Conservation (phyloP, 1,140 invertebrate genomes). For the Eriosoma lanigerum region DNA sequence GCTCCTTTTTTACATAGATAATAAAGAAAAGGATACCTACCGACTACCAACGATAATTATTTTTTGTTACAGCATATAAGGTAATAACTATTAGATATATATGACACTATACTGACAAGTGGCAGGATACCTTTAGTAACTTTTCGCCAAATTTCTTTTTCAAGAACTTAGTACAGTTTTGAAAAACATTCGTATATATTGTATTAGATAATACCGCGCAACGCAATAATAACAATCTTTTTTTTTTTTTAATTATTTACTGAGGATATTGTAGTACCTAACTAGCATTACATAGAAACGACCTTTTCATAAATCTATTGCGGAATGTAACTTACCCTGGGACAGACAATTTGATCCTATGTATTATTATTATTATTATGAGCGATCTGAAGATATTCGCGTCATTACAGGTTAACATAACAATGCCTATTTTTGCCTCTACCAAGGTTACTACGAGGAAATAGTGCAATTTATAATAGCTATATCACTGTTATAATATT, state of each 20-base stretch:
- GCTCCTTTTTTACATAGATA: too few relatives aligned
- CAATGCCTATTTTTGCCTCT: not conserved
- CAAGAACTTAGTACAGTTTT: too few relatives aligned
- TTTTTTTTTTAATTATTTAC: constrained; percentile 19
- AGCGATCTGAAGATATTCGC: not conserved
- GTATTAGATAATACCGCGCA: too few relatives aligned
- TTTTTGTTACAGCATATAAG: too few relatives aligned
- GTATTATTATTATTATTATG: not conserved
- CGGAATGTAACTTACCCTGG: constrained; percentile 26
- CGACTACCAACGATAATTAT: too few relatives aligned
- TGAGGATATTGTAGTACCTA: not conserved
- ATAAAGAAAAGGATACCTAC: too few relatives aligned
- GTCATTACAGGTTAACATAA: not conserved
- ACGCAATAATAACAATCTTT: too few relatives aligned
- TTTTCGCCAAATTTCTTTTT: too few relatives aligned
- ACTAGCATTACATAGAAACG: not conserved
- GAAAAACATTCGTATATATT: too few relatives aligned
- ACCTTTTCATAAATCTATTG: not conserved
- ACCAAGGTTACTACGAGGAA: not conserved
- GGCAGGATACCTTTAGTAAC: too few relatives aligned
- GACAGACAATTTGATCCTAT: constrained; percentile 3
- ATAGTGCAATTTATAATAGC: not conserved
- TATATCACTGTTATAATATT: not conserved
- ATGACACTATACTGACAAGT: too few relatives aligned
- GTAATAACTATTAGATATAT: too few relatives aligned